These are phyloP conservation scores for Chaitophorus viminalis DNA, from an alignment of 2,888 invertebrate genomes.

Conservation along the genomic window DNA sequence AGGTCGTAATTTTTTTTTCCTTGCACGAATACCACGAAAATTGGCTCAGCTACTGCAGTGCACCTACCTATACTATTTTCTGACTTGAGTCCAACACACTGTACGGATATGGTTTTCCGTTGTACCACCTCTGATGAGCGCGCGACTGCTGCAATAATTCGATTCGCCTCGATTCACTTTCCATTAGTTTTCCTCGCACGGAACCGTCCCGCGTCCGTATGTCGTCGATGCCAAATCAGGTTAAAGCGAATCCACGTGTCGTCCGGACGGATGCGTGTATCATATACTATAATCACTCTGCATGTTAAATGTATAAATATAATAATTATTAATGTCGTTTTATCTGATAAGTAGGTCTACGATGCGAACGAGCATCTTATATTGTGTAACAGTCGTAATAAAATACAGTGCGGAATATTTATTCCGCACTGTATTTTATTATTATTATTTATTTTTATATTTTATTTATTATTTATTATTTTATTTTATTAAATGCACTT, in stretches of 20 bases:
- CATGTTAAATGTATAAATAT: too few species aligned
- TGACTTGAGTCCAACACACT: neutral
- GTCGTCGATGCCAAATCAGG: neutral
- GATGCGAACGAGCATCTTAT: too few species aligned
- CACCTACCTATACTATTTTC: neutral
- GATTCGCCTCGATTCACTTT: neutral
- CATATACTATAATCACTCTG: too few species aligned
- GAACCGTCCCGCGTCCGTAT: neutral
- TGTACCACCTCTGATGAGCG: too few species aligned
- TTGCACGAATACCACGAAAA: neutral
- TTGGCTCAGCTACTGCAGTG: neutral
- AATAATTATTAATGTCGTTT: too few species aligned
- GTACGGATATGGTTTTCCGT: neutral
- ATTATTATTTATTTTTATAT: too few species aligned
- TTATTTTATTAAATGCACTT: too few species aligned
- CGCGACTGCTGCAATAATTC: neutral
- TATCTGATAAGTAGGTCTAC: too few species aligned
- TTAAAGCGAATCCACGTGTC: neutral
- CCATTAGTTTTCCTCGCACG: neutral
- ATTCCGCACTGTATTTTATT: too few species aligned
- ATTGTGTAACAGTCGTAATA: too few species aligned
- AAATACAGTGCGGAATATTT: too few species aligned
- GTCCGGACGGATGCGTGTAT: neutral
- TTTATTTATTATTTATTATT: too few species aligned
- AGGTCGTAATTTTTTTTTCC: neutral